These are phyloP conservation scores for Heliconius eleuchia DNA, from an alignment of 1,140 invertebrate genomes.

Conservation along the genomic window DNA sequence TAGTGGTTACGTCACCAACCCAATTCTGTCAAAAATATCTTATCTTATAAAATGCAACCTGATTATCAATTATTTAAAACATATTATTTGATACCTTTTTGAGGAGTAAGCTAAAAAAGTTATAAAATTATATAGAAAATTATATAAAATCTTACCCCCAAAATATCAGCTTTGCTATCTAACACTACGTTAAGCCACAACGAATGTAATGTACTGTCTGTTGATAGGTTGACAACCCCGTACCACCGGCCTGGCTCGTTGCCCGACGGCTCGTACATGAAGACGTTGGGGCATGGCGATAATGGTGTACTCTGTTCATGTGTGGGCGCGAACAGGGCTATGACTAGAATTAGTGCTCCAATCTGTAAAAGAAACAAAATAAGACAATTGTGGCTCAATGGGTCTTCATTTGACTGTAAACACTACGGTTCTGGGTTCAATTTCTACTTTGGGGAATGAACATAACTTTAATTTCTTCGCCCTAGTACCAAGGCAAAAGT, in stretches of 20 bases:
- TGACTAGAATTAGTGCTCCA: slow-evolving; percentile 46
- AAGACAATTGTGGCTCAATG: no score
- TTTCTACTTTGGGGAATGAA: no score
- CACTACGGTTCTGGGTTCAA: no score
- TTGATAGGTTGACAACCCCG: slow-evolving; percentile 68
- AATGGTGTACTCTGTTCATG: slow-evolving; percentile 51
- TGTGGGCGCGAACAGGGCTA: slow-evolving; percentile 40
- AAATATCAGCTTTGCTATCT: slow-evolving; percentile 71
- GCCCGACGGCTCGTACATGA: slow-evolving; percentile 68
- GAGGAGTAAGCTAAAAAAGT: background rate
- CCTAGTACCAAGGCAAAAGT: no score
- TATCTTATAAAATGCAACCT: no score
- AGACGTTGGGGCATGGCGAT: slow-evolving; percentile 76
- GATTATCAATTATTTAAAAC: no score
- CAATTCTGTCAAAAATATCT: slow-evolving; percentile 54
- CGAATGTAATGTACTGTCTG: slow-evolving; percentile 71
- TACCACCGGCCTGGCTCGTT: slow-evolving; percentile 70
- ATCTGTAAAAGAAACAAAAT: slow-evolving; percentile 38
- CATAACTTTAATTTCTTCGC: no score
- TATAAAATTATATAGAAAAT: background rate
- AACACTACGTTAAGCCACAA: slow-evolving; percentile 76
- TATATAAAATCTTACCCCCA: slow-evolving; percentile 59
- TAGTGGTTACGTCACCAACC: slow-evolving; percentile 71
- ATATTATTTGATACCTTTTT: background rate
- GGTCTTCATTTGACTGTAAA: no score